phyloP scores from a whole-genome alignment of 92 coral and sea anemone species.

The Virgularia gustaviana region DNA sequence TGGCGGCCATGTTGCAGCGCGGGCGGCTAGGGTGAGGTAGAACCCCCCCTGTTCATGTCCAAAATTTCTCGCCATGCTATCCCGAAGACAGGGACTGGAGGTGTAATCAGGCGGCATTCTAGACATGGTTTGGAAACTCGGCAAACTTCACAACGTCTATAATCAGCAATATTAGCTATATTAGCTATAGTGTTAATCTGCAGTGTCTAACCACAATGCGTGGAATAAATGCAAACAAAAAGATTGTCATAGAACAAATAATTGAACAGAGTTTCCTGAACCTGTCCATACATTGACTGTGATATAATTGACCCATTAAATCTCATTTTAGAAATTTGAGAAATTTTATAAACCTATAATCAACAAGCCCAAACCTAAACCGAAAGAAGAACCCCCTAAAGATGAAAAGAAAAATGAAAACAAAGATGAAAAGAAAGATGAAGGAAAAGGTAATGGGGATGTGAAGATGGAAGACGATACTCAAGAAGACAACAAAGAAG shows the following conservation, averaged over 20 bases:
- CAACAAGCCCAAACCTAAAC: constrained; percentile 85
- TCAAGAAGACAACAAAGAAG: constrained; percentile 26
- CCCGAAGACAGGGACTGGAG: too few species aligned
- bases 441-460: not conserved
- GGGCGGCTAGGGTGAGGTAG: too few species aligned
- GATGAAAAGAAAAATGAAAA: constrained; percentile 70
- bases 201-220: not conserved
- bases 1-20: too few species aligned
- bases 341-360: constrained; percentile 72
- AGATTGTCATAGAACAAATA: too few species aligned
- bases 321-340: constrained; percentile 66
- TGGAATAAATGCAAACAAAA: not conserved
- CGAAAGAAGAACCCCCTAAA: constrained; percentile 81
- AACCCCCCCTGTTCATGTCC: too few species aligned
- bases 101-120: too few species aligned
- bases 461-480: not conserved
- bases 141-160: too few species aligned
- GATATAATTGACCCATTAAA: not conserved
- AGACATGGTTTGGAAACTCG: too few species aligned
- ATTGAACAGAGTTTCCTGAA: not conserved
- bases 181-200: too few species aligned
- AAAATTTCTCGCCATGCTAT: too few species aligned
- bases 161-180: too few species aligned
- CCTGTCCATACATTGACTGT: not conserved
- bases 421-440: constrained; percentile 1